Evolutionary conservation across 2,888 invertebrate genomes (phyloP).

Genomic region (Tortricodes alternella): DNA sequence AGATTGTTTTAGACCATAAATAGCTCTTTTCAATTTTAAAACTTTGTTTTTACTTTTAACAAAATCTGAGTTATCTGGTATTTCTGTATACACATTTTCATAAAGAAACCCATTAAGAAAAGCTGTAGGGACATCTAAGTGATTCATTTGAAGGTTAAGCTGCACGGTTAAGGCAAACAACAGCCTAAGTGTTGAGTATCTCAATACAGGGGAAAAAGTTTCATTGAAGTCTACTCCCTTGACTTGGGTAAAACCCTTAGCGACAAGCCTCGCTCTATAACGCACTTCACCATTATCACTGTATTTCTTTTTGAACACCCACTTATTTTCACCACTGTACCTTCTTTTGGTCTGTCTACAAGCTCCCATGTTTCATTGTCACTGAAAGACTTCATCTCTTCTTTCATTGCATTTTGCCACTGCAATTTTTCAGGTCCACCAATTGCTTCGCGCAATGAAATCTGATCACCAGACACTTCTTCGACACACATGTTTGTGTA

Average conservation of each 20-base stretch:
- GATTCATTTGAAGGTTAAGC: not conserved
- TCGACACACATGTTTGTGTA: not conserved
- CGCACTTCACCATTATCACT: constrained; percentile 18
- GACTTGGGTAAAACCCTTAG: constrained; percentile 14
- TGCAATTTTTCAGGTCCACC: not conserved
- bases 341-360: constrained; percentile 23
- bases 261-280: constrained; percentile 11
- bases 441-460: not conserved
- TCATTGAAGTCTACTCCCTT: constrained; percentile 13
- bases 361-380: constrained; percentile 38
- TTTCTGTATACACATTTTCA: constrained; percentile 22
- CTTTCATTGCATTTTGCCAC: not conserved
- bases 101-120: constrained; percentile 10
- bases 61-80: not conserved
- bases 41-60: not conserved
- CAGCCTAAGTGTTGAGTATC: constrained; percentile 3
- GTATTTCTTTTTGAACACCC: constrained; percentile 34
- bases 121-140: constrained; percentile 16
- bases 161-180: constrained; percentile 16
- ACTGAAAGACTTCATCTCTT: constrained; percentile 28
- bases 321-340: constrained; percentile 34
- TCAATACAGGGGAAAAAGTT: constrained; percentile 25
- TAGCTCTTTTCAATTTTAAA: constrained; percentile 17
- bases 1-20: constrained; percentile 42
- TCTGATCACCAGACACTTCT: not conserved